A percentile compares a stretch with the other conserved stretches of the same genome.
Conservation (phyloP, 1,140 invertebrate genomes). For the Achatina immaculata region DNA sequence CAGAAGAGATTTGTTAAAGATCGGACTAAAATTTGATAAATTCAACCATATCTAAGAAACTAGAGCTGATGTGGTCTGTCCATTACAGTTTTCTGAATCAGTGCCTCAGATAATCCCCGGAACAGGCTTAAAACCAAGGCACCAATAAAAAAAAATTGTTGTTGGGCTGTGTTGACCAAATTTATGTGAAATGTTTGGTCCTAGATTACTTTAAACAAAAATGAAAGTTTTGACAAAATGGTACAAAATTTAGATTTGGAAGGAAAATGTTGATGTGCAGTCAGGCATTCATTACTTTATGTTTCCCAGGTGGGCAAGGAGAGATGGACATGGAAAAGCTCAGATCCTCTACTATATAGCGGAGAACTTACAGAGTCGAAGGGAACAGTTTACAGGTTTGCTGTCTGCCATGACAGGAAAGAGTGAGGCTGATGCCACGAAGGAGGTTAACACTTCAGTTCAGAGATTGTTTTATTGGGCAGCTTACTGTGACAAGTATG, state of each 20-base stretch:
- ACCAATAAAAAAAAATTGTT: too few species aligned
- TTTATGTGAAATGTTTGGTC: neutral
- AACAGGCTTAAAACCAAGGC: too few species aligned
- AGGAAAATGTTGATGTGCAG: neutral
- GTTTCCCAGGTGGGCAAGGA: conserved; percentile 70
- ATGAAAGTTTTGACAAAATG: too few species aligned
- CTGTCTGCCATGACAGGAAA: conserved; percentile 64
- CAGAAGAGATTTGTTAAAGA: too few species aligned
- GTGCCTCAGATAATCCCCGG: too few species aligned
- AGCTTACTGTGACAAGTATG: conserved; percentile 72
- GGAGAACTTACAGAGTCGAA: conserved; percentile 71
- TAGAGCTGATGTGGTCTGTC: too few species aligned
- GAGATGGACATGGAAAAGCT: conserved; percentile 71
- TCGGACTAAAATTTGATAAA: too few species aligned
- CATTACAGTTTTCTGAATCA: too few species aligned
- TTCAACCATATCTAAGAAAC: too few species aligned
- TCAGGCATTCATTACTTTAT: too few species aligned
- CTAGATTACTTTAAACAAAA: too few species aligned
- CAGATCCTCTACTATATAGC: conserved; percentile 74
- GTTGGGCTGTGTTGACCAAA: too few species aligned
- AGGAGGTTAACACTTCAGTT: conserved; percentile 70
- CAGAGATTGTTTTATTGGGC: conserved; percentile 73
- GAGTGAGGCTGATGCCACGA: conserved; percentile 51
- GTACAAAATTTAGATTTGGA: neutral
- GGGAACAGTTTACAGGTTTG: conserved; percentile 64